Evolutionary conservation across 2,113 vertebrate genomes (phyloP), one percentile per base, ranked within the genome.

Genomic region (Formicarius rufipectus): DNA sequence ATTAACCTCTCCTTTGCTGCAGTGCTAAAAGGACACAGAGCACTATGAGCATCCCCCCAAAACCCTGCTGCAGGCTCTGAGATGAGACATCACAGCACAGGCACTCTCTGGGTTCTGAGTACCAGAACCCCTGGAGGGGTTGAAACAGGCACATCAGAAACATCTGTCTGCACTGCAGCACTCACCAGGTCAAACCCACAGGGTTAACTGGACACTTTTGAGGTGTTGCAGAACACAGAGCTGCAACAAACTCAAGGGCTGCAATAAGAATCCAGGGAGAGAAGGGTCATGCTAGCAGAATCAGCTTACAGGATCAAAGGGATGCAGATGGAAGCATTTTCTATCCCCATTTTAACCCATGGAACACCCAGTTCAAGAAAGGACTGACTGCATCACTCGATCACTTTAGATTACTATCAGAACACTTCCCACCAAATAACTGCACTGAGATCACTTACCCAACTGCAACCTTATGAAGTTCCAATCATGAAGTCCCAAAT

Each of bases 121-220:
- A 53, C 60, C 69, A 82, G 28, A 67, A 35, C 18, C 37, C 13
- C 23, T 37, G 49, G 42, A 14, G 15, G 10, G 25, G 2, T 2
- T 77, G 49, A 33, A 79, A 40, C 9, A 67, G 30, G n/a, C n/a
- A 55, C 68, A 30, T 47, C 72, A 37, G 49, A 64, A 85, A 27
- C 37, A 25, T 4, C 47, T 30, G 20, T 8, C n/a, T 7, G 8
- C 52, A 5, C 5, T 21, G 24, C 35, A 63, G 59, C 28, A 5
- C 40, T 37, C 40, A 15, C 47, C 58, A 72, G 33, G 33, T 12
- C 62, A 63, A 83, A 58, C 10, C 30, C 52, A 12, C 42, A 39
- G 44, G 68, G 14, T 16, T 7, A 49, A 40, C 17, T 14, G 25
- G 47, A 15, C 13, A 7, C 3, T 0, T 12, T 0, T 7, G 55